phyloP scores from a whole-genome alignment of 2,113 vertebrate genomes.

The Martes martes region DNA sequence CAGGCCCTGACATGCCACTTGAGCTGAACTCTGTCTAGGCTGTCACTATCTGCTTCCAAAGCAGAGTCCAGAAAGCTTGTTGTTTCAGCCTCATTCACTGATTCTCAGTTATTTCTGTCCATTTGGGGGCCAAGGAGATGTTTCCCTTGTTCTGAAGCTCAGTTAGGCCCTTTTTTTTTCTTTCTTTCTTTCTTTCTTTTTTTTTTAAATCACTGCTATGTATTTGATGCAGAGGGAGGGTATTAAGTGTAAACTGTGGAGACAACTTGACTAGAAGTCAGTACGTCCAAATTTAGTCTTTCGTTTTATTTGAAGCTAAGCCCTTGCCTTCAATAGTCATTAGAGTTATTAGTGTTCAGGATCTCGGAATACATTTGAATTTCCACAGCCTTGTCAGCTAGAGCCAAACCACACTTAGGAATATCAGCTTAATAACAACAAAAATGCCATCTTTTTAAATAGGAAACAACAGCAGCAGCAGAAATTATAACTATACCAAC shows the following conservation, averaged over 20 bases:
- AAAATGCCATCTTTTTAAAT: constrained; percentile 26
- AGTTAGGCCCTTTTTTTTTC: not conserved
- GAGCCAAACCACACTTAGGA: not conserved
- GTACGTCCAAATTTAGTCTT: constrained; percentile 13
- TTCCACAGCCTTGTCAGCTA: not conserved
- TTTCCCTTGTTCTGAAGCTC: not conserved
- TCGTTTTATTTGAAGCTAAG: constrained; percentile 50
- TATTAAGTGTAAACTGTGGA: not conserved
- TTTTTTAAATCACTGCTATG: not conserved
- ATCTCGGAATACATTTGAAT: constrained; percentile 37
- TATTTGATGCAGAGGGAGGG: not conserved
- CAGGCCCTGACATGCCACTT: not conserved
- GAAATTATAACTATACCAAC: not conserved
- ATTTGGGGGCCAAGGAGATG: not conserved
- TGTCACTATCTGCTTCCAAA: not conserved
- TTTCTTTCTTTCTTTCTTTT: not conserved
- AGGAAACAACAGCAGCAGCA: not conserved
- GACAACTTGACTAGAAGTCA: constrained; percentile 27
- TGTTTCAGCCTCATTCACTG: not conserved
- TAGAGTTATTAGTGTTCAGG: constrained; percentile 12
- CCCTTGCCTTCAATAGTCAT: not conserved
- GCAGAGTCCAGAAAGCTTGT: not conserved
- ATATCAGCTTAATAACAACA: constrained; percentile 37
- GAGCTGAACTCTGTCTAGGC: not conserved
- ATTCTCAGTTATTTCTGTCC: not conserved